phyloP scores from a whole-genome alignment of 1,140 invertebrate genomes.

The Rhynchophorus ferrugineus region DNA sequence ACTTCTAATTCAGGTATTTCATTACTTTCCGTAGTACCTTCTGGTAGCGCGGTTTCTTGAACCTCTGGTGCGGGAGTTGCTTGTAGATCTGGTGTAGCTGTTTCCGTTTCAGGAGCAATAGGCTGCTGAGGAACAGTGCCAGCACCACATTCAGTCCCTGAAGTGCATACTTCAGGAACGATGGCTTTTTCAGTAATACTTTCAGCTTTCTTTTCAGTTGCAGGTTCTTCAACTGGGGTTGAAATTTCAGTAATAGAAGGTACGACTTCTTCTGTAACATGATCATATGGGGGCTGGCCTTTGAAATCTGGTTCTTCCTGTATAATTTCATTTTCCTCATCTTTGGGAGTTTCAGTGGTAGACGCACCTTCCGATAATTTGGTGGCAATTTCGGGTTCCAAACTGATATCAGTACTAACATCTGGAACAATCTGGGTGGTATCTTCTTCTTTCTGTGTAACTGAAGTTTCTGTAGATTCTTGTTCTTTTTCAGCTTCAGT shows the following conservation, averaged over 20 bases:
- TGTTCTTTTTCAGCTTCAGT: background rate
- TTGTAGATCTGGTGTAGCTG: conserved; percentile 27
- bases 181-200: conserved; percentile 17
- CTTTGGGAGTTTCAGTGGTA: conserved; percentile 15
- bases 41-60: background rate
- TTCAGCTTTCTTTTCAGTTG: conserved; percentile 1
- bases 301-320: conserved; percentile 17
- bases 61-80: conserved; percentile 18
- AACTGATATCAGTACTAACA: conserved; percentile 1
- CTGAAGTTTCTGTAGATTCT: background rate
- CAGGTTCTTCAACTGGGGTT: background rate
- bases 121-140: conserved; percentile 12
- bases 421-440: background rate
- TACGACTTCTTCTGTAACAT: conserved; percentile 1
- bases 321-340: conserved; percentile 23
- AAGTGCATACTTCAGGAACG: conserved; percentile 20
- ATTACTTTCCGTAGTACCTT: conserved; percentile 16
- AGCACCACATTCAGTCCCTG: conserved; percentile 16
- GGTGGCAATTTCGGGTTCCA: conserved; percentile 1
- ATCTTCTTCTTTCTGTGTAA: conserved; percentile 5
- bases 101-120: conserved; percentile 5
- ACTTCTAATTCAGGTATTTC: conserved; percentile 20
- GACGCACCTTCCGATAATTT: background rate
- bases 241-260: background rate
- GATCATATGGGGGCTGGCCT: conserved; percentile 3